Conservation (phyloP, 2,797 vertebrate species). For the Xenopus petersii region DNA sequence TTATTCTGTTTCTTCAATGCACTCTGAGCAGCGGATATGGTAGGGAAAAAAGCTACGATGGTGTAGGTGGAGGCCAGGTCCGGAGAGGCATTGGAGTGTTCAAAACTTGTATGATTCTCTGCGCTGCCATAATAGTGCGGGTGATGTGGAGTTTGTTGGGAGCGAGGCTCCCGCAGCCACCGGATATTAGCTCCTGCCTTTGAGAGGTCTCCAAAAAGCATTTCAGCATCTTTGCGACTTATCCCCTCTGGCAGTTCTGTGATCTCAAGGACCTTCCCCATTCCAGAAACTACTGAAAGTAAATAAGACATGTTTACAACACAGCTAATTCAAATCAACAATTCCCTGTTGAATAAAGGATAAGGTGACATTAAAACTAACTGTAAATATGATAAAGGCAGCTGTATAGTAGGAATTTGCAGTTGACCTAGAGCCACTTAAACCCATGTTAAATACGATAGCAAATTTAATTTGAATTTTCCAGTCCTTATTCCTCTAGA, state of each 20-base stretch:
- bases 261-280: slow-evolving; percentile 80
- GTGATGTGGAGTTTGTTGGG: slow-evolving; percentile 62
- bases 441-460: too few relatives aligned
- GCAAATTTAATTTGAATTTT: too few relatives aligned
- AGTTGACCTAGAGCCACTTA: too few relatives aligned
- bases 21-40: slow-evolving; percentile 75
- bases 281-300: slow-evolving; percentile 66
- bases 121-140: slow-evolving; percentile 65
- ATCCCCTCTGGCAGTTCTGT: slow-evolving; percentile 83
- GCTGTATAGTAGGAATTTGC: too few relatives aligned
- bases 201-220: slow-evolving; percentile 81
- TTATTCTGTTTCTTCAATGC: slow-evolving; percentile 74
- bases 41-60: slow-evolving; percentile 79
- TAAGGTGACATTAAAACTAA: too few relatives aligned
- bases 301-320: too few relatives aligned
- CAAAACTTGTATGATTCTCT: slow-evolving; percentile 57
- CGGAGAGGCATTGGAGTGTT: slow-evolving; percentile 60
- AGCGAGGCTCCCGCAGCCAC: slow-evolving; percentile 75
- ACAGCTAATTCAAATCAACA: too few relatives aligned
- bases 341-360: too few relatives aligned
- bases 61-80: slow-evolving; percentile 82
- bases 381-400: too few relatives aligned
- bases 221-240: slow-evolving; percentile 78
- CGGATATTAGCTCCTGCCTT: slow-evolving; percentile 79
- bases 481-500: too few relatives aligned